Base-by-base conservation (phyloP, 2,888 invertebrate species). In the Phania funesta region DNA sequence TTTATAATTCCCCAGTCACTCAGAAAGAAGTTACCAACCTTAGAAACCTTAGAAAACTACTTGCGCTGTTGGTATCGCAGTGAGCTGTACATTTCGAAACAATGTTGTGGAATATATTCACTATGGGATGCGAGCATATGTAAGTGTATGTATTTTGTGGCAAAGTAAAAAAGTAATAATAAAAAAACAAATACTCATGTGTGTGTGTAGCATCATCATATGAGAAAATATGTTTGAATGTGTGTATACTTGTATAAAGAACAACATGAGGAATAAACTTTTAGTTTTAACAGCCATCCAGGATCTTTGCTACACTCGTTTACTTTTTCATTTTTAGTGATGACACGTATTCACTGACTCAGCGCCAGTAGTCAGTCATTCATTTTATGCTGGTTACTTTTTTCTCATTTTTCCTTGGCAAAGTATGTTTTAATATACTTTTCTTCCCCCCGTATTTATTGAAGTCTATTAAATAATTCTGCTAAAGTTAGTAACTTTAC, bases 311-410 rank as follows among this genome's bases (percentile, higher is more conserved):
- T 24, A 65, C 71, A 29, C 32, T 54, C 54, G 54, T 18, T 62
- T 32, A 24, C 7, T 50, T 38, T 38, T 54, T 46, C 35, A 50
- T 44, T 70, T 67, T 44, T 32, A 52, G 50, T 58, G 52, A 71
- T 68, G 68, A 82, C 81, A 82, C 73, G 73, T 77, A 76, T 50
- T 56, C 71, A 64, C 77, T 68, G 67, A 81, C 48, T 81, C 81
- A 81, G 73, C 77, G 68, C 60, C n/a, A n/a, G n/a, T n/a, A n/a
- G n/a, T n/a, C n/a, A n/a, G n/a, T 73, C 60, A 64, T 71, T 77
- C 38, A 16, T 67, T 68, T 50, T 35, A 18, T 26, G 24, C 38
- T 38, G 1, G n/a, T 32, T 56, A 24, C 9, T 60, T 56, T 50
- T 2, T 54, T 20, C 32, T 35, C 1, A 0, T 24, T 44, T 48